These are phyloP conservation scores for Ophion ventricosus DNA, from an alignment of 2,888 invertebrate genomes.

Conservation along the genomic window DNA sequence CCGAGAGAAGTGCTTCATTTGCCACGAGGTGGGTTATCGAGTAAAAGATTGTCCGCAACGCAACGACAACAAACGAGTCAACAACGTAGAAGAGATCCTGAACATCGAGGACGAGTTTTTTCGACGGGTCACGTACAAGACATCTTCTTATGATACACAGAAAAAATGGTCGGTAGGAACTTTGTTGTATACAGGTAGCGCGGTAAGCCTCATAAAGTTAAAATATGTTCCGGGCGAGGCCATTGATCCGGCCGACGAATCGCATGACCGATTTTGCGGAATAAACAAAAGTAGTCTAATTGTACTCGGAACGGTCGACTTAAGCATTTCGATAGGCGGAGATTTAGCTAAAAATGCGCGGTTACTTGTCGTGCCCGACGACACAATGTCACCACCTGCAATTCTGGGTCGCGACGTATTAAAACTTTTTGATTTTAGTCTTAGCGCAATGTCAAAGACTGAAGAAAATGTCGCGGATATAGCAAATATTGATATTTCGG, in stretches of 20 bases:
- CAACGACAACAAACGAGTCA: no score
- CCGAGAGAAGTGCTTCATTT: no score
- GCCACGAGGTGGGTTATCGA: no score
- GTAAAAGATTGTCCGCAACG: no score
- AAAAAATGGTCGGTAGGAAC: not conserved
- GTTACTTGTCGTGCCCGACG: constrained; percentile 42
- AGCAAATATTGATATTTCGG: constrained; percentile 36
- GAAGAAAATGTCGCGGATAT: constrained; percentile 15
- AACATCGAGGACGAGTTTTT: not conserved
- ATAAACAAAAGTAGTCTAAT: constrained; percentile 32
- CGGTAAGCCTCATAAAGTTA: constrained; percentile 56
- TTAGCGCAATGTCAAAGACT: not conserved
- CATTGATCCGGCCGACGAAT: not conserved
- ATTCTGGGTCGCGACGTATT: constrained; percentile 30
- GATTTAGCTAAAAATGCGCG: not conserved
- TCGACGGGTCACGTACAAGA: constrained; percentile 1
- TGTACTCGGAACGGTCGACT: constrained; percentile 17
- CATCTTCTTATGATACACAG: constrained; percentile 1
- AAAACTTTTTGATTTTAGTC: constrained; percentile 26
- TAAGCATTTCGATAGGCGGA: not conserved
- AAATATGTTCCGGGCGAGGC: not conserved
- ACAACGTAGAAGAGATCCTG: no score
- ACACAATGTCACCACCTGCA: constrained; percentile 27
- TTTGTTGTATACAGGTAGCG: constrained; percentile 57
- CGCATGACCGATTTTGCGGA: constrained; percentile 19